These are phyloP conservation scores for Clanis bilineata DNA, from an alignment of 2,888 invertebrate species.

Conservation along the genomic window DNA sequence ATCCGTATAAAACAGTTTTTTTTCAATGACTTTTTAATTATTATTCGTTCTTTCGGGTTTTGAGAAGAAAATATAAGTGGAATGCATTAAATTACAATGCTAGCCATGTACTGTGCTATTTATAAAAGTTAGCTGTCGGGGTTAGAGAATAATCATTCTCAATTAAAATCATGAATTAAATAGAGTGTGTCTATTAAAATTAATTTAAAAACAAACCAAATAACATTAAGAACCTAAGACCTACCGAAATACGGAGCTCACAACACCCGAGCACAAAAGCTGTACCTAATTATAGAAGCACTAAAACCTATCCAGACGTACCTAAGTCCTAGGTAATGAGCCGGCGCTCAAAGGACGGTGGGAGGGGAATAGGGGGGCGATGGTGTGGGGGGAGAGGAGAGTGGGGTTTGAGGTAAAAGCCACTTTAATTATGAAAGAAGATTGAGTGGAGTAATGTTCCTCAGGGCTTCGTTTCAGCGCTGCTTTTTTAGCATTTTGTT, in stretches of 20 bases:
- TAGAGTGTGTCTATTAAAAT: too few relatives aligned
- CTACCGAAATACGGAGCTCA: background rate
- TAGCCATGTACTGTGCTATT: too few relatives aligned
- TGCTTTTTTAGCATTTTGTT: conserved; percentile 16
- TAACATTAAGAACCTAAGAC: background rate
- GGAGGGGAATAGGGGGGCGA: conserved; percentile 28
- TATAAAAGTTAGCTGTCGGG: too few relatives aligned
- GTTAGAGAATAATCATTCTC: too few relatives aligned
- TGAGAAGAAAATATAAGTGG: too few relatives aligned
- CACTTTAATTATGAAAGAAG: conserved; percentile 80
- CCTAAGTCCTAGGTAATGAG: conserved; percentile 70
- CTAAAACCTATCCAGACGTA: conserved; percentile 47
- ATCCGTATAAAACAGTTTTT: too few relatives aligned
- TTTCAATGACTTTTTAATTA: too few relatives aligned
- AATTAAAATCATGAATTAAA: too few relatives aligned
- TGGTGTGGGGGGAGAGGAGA: too few relatives aligned
- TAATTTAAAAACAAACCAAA: background rate
- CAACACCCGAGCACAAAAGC: conserved; percentile 2
- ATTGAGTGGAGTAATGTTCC: conserved; percentile 53
- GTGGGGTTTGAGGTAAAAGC: conserved; percentile 56
- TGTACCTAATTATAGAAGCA: conserved; percentile 55
- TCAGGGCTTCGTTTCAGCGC: conserved; percentile 30
- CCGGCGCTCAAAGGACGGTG: conserved; percentile 51
- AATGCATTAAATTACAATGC: too few relatives aligned
- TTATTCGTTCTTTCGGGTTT: too few relatives aligned